Evolutionary conservation across 2,888 invertebrate genomes (phyloP), one percentile per base, ranked within the genome.

Genomic region (Darwinula stevensoni): DNA sequence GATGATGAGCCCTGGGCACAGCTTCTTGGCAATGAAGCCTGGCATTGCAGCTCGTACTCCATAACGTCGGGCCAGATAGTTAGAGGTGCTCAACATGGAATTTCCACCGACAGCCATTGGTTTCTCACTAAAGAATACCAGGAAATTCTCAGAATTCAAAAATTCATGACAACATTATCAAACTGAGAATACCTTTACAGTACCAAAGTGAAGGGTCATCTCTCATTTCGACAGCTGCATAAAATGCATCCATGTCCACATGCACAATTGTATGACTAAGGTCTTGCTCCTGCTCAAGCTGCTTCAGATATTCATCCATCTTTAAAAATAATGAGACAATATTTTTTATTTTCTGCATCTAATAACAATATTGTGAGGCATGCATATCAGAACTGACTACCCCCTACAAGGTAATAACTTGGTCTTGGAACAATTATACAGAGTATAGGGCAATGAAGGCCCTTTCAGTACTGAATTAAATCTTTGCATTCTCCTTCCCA

Each of bases 21-120:
- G 47, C 40, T 61, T 60, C 34, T 49, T 51, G 2, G 50, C 62
- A 34, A 63, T 60, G 41, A 61, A 63, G 1, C 62, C 63, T 2
- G 63, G 62, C 62, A 65, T 63, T 3, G 56, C 63, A 4, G 63
- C 60, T 28, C 63, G 46, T 2, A 63, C 61, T 11, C 63, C 63
- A 45, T 46, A 63, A 35, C 51, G 47, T 14, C 63, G 47, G 2
- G 63, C 63, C 12, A 50, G 40, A 41, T 63, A 63, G 44, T 63
- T 63, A 2, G 61, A 59, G 2, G 63, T 65, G 16, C 57, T 55
- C 45, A 63, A 44, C 63, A 63, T 63, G 3, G 49, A 45, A 11
- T 40, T 44, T 4, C 54, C 45, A 2, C 63, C 63, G 15, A 63
- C 63, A 26, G 63, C 63, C 57, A 64, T 59, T 2, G 63, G 63